Percentiles rank a stretch among this genome's conserved stretches.
Conservation (phyloP, 2,888 invertebrate species). For the Belgica antarctica region DNA sequence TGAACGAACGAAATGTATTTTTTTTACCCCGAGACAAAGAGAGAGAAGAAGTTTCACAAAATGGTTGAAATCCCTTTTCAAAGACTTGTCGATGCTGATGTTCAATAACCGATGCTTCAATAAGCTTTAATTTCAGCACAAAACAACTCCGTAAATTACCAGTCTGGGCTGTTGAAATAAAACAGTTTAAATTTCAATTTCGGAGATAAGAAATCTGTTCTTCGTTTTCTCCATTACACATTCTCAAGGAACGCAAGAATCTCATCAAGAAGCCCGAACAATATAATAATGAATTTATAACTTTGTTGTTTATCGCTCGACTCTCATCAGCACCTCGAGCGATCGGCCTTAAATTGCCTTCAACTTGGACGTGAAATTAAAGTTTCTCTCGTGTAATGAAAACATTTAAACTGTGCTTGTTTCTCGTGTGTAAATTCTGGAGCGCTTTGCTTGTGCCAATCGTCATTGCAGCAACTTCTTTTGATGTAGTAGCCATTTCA, state of each 20-base stretch:
- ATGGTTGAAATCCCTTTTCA: slow-evolving; percentile 1
- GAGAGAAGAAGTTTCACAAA: neutral
- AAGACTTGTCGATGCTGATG: neutral
- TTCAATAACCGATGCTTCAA: too few relatives aligned
- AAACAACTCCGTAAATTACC: neutral
- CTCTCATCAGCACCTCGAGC: neutral
- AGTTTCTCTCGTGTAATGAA: neutral
- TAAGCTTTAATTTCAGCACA: too few relatives aligned
- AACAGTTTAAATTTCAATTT: slow-evolving; percentile 11
- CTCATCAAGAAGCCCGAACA: neutral
- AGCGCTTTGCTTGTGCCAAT: neutral
- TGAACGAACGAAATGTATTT: slow-evolving; percentile 34
- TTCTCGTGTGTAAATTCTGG: too few relatives aligned
- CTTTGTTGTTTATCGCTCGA: neutral
- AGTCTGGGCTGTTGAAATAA: slow-evolving; percentile 2
- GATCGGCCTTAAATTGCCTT: slow-evolving; percentile 15
- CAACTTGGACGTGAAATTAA: neutral
- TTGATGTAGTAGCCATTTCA: slow-evolving; percentile 19
- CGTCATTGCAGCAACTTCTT: neutral
- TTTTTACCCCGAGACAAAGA: slow-evolving; percentile 8
- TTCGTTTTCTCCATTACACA: neutral
- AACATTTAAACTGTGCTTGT: neutral
- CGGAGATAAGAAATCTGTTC: neutral
- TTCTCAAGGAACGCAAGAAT: neutral
- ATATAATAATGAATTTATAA: neutral